phyloP scores from a whole-genome alignment of 2,888 invertebrate species.

The Erebia epiphron region DNA sequence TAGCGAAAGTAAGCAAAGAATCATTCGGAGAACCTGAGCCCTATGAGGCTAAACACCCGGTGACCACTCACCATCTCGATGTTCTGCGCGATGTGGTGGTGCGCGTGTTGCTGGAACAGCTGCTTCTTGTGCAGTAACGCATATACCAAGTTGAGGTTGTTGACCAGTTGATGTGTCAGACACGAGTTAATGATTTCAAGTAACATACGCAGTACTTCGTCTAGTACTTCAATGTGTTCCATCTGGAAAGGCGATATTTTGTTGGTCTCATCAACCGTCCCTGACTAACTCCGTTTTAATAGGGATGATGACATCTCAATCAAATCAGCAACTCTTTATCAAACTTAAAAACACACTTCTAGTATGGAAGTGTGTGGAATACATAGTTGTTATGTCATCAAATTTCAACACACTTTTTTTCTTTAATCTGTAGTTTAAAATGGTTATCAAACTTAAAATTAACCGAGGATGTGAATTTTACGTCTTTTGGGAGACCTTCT shows the following conservation, averaged over 20 bases:
- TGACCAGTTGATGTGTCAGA: conserved; percentile 91
- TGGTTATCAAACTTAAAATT: no score
- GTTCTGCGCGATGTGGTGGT: conserved; percentile 96
- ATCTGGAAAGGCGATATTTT: conserved; percentile 75
- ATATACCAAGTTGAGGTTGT: conserved; percentile 96
- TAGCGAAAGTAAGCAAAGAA: no score
- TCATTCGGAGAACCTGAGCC: no score
- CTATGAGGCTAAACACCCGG: not conserved
- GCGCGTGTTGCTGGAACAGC: conserved; percentile 93
- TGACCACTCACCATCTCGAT: conserved; percentile 90
- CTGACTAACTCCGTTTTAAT: not conserved
- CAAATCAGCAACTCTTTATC: no score
- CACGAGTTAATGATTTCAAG: conserved; percentile 98
- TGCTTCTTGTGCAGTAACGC: conserved; percentile 96
- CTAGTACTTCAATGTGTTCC: conserved; percentile 95
- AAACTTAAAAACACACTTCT: no score
- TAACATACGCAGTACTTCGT: conserved; percentile 98
- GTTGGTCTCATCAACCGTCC: not conserved
- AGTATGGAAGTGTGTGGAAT: no score
- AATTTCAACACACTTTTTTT: no score
- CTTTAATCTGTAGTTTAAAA: no score
- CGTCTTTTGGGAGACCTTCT: no score
- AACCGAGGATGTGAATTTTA: no score
- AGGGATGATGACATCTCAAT: no score
- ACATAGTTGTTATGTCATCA: no score